Base-by-base conservation (phyloP, 2,113 vertebrate species). In the Morone saxatilis region DNA sequence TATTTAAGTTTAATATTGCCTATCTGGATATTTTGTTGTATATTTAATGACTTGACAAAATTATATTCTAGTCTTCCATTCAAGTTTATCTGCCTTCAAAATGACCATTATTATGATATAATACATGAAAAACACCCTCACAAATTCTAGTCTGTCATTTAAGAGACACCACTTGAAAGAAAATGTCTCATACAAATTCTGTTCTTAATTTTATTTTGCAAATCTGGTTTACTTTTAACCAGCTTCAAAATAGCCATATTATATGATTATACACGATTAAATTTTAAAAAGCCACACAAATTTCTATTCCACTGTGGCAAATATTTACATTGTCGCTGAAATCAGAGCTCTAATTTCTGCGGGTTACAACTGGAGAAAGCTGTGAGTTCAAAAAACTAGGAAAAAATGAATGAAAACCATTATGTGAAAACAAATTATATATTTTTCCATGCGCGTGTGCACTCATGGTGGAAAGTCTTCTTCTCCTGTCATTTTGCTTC, bases 401-500 rank as follows among this genome's bases (percentile, higher is more conserved):
- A 66, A 61, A 73, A 80, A 50, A n/a, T 17, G 4, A 56, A 62
- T 0, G 11, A 68, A 80, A 74, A 65, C 19, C 6, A 1, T 76
- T 47, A 41, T 4, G 9, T 86, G 9, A 65, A 84, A 77, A 72
- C 22, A 71, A 62, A 80, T 66, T 47, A 40, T 56, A 69, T 65
- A 50, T 76, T 76, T 72, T 81, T 87, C 72, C 25, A 5, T 53
- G 36, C 48, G 59, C n/a, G 38, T 22, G 60, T 40, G 54, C 5
- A 12, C 22, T 69, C 47, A n/a, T 2, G 0, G 67, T 80, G 62
- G 86, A 82, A 86, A 84, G 61, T 73, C 61, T 61, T 38, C 0
- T 22, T 70, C 36, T 75, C 56, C 81, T 73, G 85, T 80, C 61
- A 57, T 71, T 74, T 79, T 59, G 65, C 47, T 54, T 87, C 60